Evolutionary conservation across 2,888 invertebrate species (phyloP), one percentile per base, ranked within the genome.

Genomic region (Megastigmus dorsalis): DNA sequence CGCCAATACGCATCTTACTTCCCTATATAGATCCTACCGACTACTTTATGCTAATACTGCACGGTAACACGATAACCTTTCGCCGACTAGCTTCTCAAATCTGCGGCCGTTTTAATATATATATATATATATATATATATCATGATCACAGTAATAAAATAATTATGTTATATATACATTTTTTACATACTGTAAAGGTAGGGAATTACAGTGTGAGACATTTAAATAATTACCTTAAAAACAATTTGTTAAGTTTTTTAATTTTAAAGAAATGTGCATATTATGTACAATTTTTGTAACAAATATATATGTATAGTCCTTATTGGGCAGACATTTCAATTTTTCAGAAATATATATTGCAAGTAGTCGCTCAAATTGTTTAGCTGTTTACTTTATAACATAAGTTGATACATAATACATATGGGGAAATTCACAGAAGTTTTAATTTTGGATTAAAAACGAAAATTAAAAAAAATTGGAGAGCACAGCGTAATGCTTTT

Each of bases 171-270:
- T 3, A 10, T 13, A 41, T 54, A 15, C 62, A 30, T 30, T 68
- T 63, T 55, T 38, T 45, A 71, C 20, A 45, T 36, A 23, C 1
- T n/a, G n/a, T 28, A 36, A 36, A 41, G 6, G 6, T 38, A 36
- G 18, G 20, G 7, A 65, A 54, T 36, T 45, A 36, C 5, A 18
- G 2, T 18, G 20, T 33, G 33, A 36, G 5, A 28, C 23, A 43
- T 28, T n/a, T n/a, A 23, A 41, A 38, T 26, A 50, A 62, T 60
- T 54, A 66, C 13, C 36, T 43, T 62, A 23, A 54, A 48, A 66
- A 9, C n/a, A n/a, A 41, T 63, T 65, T 69, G 69, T 74, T 74
- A 65, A 74, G 57, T 69, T 74, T 69, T 41, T 57, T 28, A 50
- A 67, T 74, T 68, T 73, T 68, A 55, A 62, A 30, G 23, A n/a